Percentiles rank a stretch among this genome's conserved stretches.
phyloP scores from a whole-genome alignment of 2,113 vertebrate species.

The Rhineura floridana region DNA sequence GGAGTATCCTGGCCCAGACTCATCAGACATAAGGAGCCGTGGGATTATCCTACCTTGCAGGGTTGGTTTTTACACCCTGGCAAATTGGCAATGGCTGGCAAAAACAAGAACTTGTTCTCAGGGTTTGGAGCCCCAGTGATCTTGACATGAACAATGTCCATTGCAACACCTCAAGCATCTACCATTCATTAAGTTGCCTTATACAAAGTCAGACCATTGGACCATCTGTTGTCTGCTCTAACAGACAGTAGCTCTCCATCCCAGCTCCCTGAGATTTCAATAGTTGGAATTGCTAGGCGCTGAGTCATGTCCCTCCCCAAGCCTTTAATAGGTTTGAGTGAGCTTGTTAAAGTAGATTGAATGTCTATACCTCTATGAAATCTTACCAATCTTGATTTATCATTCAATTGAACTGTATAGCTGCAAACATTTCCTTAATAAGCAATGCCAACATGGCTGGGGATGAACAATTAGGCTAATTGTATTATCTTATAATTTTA shows the following conservation, averaged over 20 bases:
- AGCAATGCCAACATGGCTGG: neutral
- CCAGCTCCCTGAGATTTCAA: neutral
- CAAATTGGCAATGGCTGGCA: too few relatives aligned
- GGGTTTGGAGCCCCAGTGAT: too few relatives aligned
- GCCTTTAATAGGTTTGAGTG: neutral
- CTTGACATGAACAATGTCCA: too few relatives aligned
- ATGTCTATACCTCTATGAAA: neutral
- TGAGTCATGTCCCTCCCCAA: neutral
- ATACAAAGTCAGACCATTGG: too few relatives aligned
- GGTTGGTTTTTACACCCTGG: too few relatives aligned
- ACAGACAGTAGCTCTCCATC: neutral
- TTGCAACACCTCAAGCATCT: neutral
- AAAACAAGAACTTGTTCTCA: too few relatives aligned
- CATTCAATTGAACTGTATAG: neutral
- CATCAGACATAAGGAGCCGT: too few relatives aligned
- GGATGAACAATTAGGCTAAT: conserved; percentile 7
- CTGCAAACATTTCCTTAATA: neutral
- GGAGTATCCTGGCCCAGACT: too few relatives aligned
- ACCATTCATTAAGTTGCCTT: neutral
- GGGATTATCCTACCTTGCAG: too few relatives aligned
- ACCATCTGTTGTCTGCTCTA: too few relatives aligned
- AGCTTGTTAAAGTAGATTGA: neutral
- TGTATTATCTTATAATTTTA: neutral
- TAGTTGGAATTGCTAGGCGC: neutral
- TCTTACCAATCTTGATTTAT: neutral